These are phyloP conservation scores for Drosophila recens DNA, from an alignment of 2,888 invertebrate species.

Conservation along the genomic window DNA sequence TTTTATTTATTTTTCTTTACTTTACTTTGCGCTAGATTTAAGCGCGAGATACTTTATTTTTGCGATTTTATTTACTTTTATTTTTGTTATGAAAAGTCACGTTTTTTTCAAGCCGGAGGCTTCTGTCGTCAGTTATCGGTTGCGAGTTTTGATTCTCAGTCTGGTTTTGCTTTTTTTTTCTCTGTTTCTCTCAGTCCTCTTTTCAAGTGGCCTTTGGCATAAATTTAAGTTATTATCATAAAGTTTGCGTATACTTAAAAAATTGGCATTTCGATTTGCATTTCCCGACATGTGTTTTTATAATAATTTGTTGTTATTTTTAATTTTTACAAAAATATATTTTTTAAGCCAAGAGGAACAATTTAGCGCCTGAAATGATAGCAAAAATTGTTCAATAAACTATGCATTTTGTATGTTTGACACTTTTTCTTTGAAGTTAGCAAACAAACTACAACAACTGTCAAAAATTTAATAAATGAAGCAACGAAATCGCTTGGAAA, in stretches of 20 bases:
- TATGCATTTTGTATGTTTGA: constrained; percentile 36
- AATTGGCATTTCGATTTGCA: constrained; percentile 21
- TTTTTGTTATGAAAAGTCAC: constrained; percentile 67
- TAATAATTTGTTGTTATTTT: constrained; percentile 41
- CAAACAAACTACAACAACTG: constrained; percentile 40
- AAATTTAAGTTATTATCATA: constrained; percentile 54
- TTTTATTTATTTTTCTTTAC: constrained; percentile 14
- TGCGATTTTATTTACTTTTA: constrained; percentile 18
- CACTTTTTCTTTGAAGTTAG: constrained; percentile 13
- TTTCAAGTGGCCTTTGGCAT: constrained; percentile 22
- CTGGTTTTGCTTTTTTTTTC: constrained; percentile 8
- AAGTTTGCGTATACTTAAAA: constrained; percentile 38
- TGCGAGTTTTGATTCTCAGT: constrained; percentile 9
- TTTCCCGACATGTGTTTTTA: neutral
- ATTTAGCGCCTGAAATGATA: constrained; percentile 38
- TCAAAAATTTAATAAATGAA: constrained; percentile 68
- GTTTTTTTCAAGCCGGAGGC: constrained; percentile 52
- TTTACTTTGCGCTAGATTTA: constrained; percentile 35
- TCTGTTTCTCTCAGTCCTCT: neutral
- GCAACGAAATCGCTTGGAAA: constrained; percentile 75
- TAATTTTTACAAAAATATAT: constrained; percentile 29
- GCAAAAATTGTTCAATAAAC: constrained; percentile 23
- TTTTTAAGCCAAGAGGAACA: constrained; percentile 31
- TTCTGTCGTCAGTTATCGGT: constrained; percentile 29
- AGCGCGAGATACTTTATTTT: constrained; percentile 42